Percentiles rank a stretch among this genome's conserved stretches.
These are phyloP conservation scores for Neoseiulus cucumeris DNA, from an alignment of 1,140 invertebrate genomes.

Conservation along the genomic window DNA sequence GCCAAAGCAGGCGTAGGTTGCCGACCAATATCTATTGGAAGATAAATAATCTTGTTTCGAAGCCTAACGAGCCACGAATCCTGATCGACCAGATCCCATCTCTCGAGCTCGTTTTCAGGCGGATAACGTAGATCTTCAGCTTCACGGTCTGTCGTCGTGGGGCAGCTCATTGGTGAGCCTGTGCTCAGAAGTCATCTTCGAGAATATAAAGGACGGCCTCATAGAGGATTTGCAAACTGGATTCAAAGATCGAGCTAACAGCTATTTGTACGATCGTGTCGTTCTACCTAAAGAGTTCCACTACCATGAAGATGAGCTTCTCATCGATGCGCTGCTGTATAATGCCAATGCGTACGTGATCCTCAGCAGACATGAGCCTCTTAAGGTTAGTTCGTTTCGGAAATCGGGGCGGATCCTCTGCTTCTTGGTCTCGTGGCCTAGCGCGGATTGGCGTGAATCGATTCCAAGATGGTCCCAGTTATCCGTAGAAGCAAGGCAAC, in stretches of 20 bases:
- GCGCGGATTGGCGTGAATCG: no score
- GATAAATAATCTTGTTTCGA: no score
- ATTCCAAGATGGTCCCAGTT: no score
- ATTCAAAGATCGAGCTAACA: neutral
- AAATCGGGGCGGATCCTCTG: no score
- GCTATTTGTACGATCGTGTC: neutral
- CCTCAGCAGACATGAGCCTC: neutral
- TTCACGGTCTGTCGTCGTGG: neutral
- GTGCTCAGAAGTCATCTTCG: conserved; percentile 6
- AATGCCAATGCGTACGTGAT: neutral
- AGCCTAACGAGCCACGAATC: no score
- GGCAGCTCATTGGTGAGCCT: neutral
- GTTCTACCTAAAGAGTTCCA: neutral
- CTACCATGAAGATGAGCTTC: neutral
- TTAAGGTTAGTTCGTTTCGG: neutral
- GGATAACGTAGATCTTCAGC: neutral
- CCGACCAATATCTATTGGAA: no score
- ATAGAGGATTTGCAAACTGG: neutral
- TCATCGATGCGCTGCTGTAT: neutral
- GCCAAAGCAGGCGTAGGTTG: neutral
- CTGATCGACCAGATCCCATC: no score
- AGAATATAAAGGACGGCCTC: neutral
- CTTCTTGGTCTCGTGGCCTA: no score
- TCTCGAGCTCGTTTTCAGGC: no score
- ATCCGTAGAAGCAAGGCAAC: no score